Evolutionary conservation across 1,140 invertebrate genomes (phyloP), one percentile per base, ranked within the genome.

Genomic region (Calycopis cecrops): DNA sequence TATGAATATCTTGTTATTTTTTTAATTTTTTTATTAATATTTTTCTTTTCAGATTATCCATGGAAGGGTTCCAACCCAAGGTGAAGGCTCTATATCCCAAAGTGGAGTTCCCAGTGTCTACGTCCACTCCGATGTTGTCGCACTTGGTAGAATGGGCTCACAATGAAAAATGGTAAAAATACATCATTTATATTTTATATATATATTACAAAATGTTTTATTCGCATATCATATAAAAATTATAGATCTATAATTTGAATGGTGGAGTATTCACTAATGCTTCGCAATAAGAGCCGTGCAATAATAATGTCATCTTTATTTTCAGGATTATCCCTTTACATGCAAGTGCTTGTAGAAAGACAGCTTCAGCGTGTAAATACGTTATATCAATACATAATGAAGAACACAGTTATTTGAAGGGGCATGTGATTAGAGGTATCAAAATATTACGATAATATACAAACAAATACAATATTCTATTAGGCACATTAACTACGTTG

Each of bases 1-100:
- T n/a, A n/a, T n/a, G n/a, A n/a, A n/a, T n/a, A n/a, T n/a, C n/a
- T n/a, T n/a, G n/a, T n/a, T n/a, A n/a, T n/a, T n/a, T n/a, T n/a
- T n/a, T n/a, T n/a, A n/a, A n/a, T n/a, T n/a, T n/a, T n/a, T 40
- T n/a, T 1, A 12, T 40, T 40, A 4, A 14, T 18, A 3, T 18
- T 28, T 28, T 48, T 10, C 7, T 21, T 48, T 48, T 10, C 17
- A 48, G 47, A n/a, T 18, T 48, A 11, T 48, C 14, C n/a, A 21
- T 48, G 17, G 47, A 48, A 48, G 47, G 47, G 3, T 48, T 18
- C 18, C 10, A 21, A n/a, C 47, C 47, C 9, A 48, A 48, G 18
- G 47, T 48, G 18, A 16, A 18, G 9, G 18, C 47, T 18, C 18
- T 48, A 0, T 94, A 93, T 74, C 90, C 92, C 0, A 70, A 76